Evolutionary conservation across 2,113 vertebrate genomes (phyloP).

Genomic region (Sturnus vulgaris): DNA sequence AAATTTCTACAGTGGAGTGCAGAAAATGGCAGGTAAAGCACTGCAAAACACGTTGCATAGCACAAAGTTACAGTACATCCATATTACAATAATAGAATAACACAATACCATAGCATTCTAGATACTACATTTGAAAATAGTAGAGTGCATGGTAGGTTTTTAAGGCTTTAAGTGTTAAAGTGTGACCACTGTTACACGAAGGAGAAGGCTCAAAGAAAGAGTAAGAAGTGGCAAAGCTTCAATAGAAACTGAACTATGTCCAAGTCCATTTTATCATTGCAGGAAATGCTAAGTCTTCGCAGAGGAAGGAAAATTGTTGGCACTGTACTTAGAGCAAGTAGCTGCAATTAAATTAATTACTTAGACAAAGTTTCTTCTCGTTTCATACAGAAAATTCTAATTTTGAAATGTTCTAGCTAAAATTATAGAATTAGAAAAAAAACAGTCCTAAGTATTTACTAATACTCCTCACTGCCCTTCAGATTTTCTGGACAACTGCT

Average conservation of each 20-base stretch:
- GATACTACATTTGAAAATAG: background rate
- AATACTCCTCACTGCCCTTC: background rate
- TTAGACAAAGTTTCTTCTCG: background rate
- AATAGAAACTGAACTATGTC: background rate
- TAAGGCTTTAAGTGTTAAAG: background rate
- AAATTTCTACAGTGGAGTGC: background rate
- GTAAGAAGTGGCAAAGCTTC: background rate
- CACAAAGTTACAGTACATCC: background rate
- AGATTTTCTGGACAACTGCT: background rate
- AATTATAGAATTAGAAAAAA: background rate
- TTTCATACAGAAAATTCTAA: background rate
- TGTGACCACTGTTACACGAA: background rate
- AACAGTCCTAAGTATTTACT: background rate
- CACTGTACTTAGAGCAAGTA: background rate
- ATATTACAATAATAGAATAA: background rate
- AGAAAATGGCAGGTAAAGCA: background rate
- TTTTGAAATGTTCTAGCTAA: background rate
- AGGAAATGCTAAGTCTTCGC: background rate
- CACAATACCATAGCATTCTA: background rate
- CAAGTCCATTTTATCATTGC: background rate
- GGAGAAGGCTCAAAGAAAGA: background rate
- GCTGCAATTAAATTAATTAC: slow-evolving; percentile 5
- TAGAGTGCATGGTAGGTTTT: background rate
- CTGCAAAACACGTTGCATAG: background rate
- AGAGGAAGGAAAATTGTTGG: background rate